phyloP scores from a whole-genome alignment of 2,797 vertebrate genomes.

The Buphagus erythrorhynchus region DNA sequence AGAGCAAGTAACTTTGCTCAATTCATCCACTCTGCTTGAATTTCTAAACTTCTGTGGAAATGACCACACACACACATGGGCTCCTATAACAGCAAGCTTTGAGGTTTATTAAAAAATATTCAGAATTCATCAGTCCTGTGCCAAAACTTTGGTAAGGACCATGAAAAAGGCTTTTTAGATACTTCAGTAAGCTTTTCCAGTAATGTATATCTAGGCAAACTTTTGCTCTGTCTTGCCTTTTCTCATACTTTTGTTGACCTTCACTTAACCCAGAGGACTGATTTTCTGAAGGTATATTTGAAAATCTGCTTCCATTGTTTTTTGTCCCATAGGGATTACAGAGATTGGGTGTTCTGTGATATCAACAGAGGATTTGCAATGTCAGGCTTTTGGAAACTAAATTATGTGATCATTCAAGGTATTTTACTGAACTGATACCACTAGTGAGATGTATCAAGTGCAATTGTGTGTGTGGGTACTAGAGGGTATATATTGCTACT shows the following conservation, averaged over 20 bases:
- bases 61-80: neutral
- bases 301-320: neutral
- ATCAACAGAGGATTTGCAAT: neutral
- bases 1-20: neutral
- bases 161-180: neutral
- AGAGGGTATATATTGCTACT: neutral
- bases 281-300: neutral
- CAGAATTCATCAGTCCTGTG: neutral
- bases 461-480: fast-evolving
- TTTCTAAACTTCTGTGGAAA: neutral
- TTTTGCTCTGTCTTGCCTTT: neutral
- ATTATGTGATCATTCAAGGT: neutral
- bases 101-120: neutral
- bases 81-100: neutral
- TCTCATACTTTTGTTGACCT: neutral
- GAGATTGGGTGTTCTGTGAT: neutral
- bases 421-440: neutral
- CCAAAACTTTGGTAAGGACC: neutral
- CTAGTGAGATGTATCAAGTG: neutral
- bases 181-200: neutral
- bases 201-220: neutral
- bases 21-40: neutral
- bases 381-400: neutral
- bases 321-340: neutral
- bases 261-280: neutral